These are phyloP conservation scores for Scelioninae gen. 1 DNA, from an alignment of 2,888 invertebrate species.

Conservation along the genomic window DNA sequence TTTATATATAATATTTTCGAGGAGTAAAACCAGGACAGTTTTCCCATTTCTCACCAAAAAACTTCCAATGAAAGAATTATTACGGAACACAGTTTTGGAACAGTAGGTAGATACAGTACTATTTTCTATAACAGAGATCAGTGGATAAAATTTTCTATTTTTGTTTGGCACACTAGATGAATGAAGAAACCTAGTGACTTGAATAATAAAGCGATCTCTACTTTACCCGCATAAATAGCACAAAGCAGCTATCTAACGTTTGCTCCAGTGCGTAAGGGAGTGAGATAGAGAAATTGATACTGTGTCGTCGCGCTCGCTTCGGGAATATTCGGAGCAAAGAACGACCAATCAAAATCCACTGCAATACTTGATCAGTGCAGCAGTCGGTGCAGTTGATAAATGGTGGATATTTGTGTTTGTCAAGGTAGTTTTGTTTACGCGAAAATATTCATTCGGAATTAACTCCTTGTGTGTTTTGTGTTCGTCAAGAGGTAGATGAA, in stretches of 20 bases:
- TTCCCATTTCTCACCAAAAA: too few species aligned
- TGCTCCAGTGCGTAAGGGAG: background rate
- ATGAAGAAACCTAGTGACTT: too few species aligned
- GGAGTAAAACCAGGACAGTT: too few species aligned
- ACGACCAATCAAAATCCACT: constrained; percentile 75
- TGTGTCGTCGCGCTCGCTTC: constrained; percentile 68
- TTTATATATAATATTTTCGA: too few species aligned
- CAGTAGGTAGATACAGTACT: too few species aligned
- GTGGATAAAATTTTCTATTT: too few species aligned
- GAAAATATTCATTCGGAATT: constrained; percentile 83
- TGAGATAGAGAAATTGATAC: constrained; percentile 12
- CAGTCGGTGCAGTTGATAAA: constrained; percentile 87
- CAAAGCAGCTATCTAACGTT: background rate
- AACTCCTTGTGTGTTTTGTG: constrained; percentile 80
- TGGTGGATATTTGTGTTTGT: constrained; percentile 89
- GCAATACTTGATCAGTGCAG: constrained; percentile 83
- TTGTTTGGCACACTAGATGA: too few species aligned
- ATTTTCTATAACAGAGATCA: too few species aligned
- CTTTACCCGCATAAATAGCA: background rate
- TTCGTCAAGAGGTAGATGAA: constrained; percentile 88
- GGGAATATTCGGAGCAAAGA: constrained; percentile 73
- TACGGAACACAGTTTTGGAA: too few species aligned
- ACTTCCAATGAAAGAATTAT: too few species aligned
- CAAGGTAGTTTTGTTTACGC: constrained; percentile 89
- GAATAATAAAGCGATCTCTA: background rate